Base-by-base conservation (phyloP, 2,113 vertebrate species). In the Gallinago paraguaiae region DNA sequence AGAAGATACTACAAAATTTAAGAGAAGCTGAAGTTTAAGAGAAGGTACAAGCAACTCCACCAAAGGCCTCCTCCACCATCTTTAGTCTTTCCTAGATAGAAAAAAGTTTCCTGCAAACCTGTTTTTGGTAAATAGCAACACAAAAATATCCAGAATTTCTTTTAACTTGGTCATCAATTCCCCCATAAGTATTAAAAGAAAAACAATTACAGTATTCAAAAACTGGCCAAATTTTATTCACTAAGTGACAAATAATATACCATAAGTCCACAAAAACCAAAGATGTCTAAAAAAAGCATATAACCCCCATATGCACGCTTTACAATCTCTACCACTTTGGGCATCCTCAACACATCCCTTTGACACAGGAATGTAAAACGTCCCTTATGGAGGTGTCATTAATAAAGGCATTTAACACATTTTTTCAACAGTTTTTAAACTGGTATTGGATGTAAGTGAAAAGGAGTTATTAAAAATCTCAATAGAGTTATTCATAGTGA, bases 211-310 rank as follows among this genome's bases (percentile, higher is more conserved):
- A 48, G 7, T 46, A 43, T 37, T 56, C 3, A 64, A 80, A 85
- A 80, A 65, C 14, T 39, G 25, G 19, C 10, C 24, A 64, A 51
- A 45, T 5, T 53, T 88, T 16, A 64, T n/a, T 59, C 48, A 46
- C 8, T 24, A 46, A 56, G 65, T 9, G 1, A 83, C 11, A 43
- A 9, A n/a, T 0, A 10, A 19, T 13, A 41, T 2, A 5, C 15
- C 25, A 23, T 6, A 53, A 74, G 33, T 20, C 19, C 69, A 93
- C 11, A 69, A 46, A 46, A 74, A 69, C 13, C 5, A 35, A 50
- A 15, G 6, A 1, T 41, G 18, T 54, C 46, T 20, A 46, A 35
- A 41, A 76, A 30, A 41, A 64, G 14, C 37, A 37, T n/a, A 18
- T 45, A 72, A 50, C 16, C 8, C 37, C 37, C 37, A 39, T 39